A percentile compares a stretch with the other conserved stretches of the same genome.
Evolutionary conservation across 2,888 invertebrate genomes (phyloP).

Genomic region (Melitaea athalia): DNA sequence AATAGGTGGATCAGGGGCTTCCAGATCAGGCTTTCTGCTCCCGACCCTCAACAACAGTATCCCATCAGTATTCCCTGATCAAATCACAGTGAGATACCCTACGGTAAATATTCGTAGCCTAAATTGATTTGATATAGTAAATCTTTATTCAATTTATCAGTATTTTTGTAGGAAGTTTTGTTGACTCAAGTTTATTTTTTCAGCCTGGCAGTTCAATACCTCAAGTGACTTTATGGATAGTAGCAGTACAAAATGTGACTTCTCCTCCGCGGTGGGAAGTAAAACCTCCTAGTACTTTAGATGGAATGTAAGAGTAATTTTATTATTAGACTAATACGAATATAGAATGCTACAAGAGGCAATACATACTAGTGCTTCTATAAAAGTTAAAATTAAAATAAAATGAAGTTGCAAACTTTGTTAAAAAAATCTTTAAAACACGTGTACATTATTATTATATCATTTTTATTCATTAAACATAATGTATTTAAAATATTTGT

Average conservation of each 20-base stretch:
- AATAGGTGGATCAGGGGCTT: constrained; percentile 83
- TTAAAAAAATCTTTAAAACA: too few relatives aligned
- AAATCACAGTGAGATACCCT: constrained; percentile 91
- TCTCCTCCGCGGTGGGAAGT: constrained; percentile 85
- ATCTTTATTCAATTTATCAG: neutral
- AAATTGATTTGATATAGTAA: neutral
- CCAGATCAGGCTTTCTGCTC: constrained; percentile 75
- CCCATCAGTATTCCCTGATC: constrained; percentile 88
- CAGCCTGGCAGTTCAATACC: constrained; percentile 94
- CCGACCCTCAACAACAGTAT: constrained; percentile 70
- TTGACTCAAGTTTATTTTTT: constrained; percentile 34
- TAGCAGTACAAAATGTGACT: constrained; percentile 87
- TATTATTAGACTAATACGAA: too few relatives aligned
- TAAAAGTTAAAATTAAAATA: too few relatives aligned
- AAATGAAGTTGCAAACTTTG: too few relatives aligned
- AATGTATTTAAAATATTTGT: neutral
- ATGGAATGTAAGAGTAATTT: constrained; percentile 87
- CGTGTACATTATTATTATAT: too few relatives aligned
- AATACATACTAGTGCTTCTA: too few relatives aligned
- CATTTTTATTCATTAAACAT: too few relatives aligned
- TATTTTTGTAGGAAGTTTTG: neutral
- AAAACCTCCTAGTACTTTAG: constrained; percentile 87
- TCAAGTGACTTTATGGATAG: constrained; percentile 90
- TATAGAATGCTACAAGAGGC: too few relatives aligned
- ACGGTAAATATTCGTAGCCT: constrained; percentile 79